These are phyloP conservation scores for Sicus ferrugineus DNA, from an alignment of 2,888 invertebrate species.

Conservation along the genomic window DNA sequence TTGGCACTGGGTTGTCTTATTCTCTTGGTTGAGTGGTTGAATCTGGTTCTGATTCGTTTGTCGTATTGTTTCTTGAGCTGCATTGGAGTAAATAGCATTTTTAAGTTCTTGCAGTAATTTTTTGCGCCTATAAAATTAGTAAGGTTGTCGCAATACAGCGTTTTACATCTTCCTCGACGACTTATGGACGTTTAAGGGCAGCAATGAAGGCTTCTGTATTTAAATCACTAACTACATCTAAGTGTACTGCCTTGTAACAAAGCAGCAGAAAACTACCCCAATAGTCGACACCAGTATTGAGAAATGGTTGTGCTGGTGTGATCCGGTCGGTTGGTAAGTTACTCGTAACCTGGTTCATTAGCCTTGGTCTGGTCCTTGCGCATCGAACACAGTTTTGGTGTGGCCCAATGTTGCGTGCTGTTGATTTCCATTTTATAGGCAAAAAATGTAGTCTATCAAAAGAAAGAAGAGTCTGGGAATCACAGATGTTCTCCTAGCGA, in stretches of 20 bases:
- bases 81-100: not conserved
- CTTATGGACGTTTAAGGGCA: slow-evolving; percentile 16
- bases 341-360: not conserved
- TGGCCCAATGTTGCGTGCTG: slow-evolving; percentile 8
- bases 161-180: slow-evolving; percentile 9
- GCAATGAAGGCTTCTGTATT: slow-evolving; percentile 23
- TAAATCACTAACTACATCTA: slow-evolving; percentile 13
- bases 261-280: slow-evolving; percentile 35
- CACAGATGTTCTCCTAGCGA: not conserved
- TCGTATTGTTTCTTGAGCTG: not conserved
- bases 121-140: slow-evolving; percentile 8
- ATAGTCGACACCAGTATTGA: not conserved
- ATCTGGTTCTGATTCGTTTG: not conserved
- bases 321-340: slow-evolving; percentile 13
- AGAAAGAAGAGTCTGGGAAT: not conserved
- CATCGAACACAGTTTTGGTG: not conserved
- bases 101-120: not conserved
- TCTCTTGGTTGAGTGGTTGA: not conserved
- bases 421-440: not conserved
- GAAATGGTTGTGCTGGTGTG: slow-evolving; percentile 17
- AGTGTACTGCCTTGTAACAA: slow-evolving; percentile 25
- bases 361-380: not conserved
- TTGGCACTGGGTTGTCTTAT: not conserved
- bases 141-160: not conserved
- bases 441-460: not conserved